Base-by-base conservation (phyloP, 2,113 vertebrate species). In the Campylomormyrus numenius region DNA sequence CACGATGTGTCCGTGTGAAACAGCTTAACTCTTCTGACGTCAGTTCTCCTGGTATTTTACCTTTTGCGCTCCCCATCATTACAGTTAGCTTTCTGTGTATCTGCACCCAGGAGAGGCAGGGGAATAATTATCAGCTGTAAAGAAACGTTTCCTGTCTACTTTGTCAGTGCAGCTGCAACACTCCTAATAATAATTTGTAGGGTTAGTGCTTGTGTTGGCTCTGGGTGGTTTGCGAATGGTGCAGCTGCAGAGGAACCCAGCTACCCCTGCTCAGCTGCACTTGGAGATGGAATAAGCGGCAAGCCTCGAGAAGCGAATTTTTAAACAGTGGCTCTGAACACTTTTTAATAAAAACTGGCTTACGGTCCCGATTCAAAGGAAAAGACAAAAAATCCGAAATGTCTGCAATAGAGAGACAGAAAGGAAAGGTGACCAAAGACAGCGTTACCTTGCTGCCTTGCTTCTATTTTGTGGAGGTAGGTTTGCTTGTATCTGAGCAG, bases 391-490 rank as follows among this genome's bases (percentile, higher is more conserved):
- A 89, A 90, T 17, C 89, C 85, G 93, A 94, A 93, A 97, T 97
- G 96, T 96, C 96, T 90, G 95, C 95, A 2, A 96, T 97, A 93
- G 96, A 97, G 93, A 93, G 96, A 93, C 95, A 90, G 5, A 96
- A 95, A 93, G 95, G 95, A 90, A 95, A 93, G 93, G 94, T 96
- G 90, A 94, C 95, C 94, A 96, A 97, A 95, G 96, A 97, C 92
- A 97, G 96, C 93, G 95, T 97, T 92, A 97, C 96, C 15, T 94
- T 97, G 62, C 93, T 97, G 94, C 96, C 96, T 90, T 97, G 96
- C 94, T 97, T 97, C 91, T 97, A 97, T 92, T 97, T 97, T 90
- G 96, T 97, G 21, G 96, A 97, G 96, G 96, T 97, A 93, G 96
- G 96, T 95, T 90, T 80, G 35, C 85, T 83, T 89, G 45, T 45